Evolutionary conservation across 1,140 invertebrate genomes (phyloP).

Genomic region (Camponotus pennsylvanicus): DNA sequence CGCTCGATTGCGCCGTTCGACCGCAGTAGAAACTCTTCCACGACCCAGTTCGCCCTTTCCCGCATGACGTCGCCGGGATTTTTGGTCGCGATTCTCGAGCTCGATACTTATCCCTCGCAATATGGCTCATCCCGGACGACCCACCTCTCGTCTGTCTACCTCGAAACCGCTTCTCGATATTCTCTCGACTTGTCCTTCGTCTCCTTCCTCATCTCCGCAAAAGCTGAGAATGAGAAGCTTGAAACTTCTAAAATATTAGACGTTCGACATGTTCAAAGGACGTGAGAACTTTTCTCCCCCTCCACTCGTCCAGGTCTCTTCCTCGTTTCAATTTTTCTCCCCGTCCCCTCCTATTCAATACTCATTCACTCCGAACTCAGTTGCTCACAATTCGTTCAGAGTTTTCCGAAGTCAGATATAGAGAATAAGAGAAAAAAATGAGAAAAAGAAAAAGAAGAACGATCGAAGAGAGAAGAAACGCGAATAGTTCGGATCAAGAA

Average conservation of each 20-base stretch:
- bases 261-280: slow-evolving; percentile 46
- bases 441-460: neutral
- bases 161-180: slow-evolving; percentile 39
- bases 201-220: slow-evolving; percentile 23
- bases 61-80: slow-evolving; percentile 71
- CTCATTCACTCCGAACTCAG: slow-evolving; percentile 45
- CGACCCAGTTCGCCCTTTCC: slow-evolving; percentile 77
- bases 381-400: slow-evolving; percentile 56
- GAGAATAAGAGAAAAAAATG: slow-evolving; percentile 15
- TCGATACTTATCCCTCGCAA: slow-evolving; percentile 71
- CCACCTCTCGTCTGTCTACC: slow-evolving; percentile 38
- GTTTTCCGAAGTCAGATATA: slow-evolving; percentile 35
- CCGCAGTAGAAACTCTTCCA: slow-evolving; percentile 73
- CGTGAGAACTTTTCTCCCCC: neutral
- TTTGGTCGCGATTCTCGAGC: slow-evolving; percentile 74
- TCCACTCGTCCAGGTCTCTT: neutral
- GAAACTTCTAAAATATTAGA: slow-evolving; percentile 77
- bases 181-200: slow-evolving; percentile 68
- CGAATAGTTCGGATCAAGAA: slow-evolving; percentile 57
- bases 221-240: slow-evolving; percentile 37
- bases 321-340: slow-evolving; percentile 24
- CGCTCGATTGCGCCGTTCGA: slow-evolving; percentile 66
- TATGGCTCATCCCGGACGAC: slow-evolving; percentile 60
- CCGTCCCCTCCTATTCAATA: neutral
- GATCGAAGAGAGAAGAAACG: slow-evolving; percentile 46